Base-by-base conservation (phyloP, 2,888 invertebrate species). In the Achlya flavicornis region DNA sequence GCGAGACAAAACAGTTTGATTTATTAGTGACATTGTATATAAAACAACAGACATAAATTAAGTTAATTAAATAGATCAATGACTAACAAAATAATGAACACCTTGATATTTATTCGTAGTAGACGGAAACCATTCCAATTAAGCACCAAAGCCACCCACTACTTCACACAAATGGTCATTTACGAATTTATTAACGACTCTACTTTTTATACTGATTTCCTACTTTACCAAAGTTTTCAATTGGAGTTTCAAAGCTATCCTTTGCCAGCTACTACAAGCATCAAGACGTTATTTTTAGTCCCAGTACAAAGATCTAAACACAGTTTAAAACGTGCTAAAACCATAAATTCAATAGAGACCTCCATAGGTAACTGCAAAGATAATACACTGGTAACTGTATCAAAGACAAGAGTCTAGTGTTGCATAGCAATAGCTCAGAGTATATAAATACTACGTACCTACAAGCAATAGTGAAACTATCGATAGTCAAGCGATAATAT, bases 21-120 rank as follows among this genome's bases (percentile, higher is more conserved):
- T 46, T 46, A 46, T 46, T n/a, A 12, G 12, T 3, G n/a, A n/a
- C 53, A 53, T 19, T 19, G 53, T 19, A 19, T 10, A 46, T 46
- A n/a, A 53, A 53, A 53, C 19, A 53, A 53, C 53, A 19, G 53
- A 53, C 53, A 10, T 64, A 63, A 60, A 46, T 53, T 53, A 64
- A 61, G 64, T 62, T 69, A 67, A 65, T 65, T 61, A 66, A 66
- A 69, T 67, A 63, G 64, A 64, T 58, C 62, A 41, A 63, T 53
- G 19, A 10, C 19, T 53, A 19, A 53, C 19, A 19, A 16, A 19
- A 53, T 53, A 53, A 53, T 53, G 16, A 19, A 19, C 19, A 53
- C 53, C 53, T 53, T 53, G 53, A 19, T 53, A 53, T 53, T 53
- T 53, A 53, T 19, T 19, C 8, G 46, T 19, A 19, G 19, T 10